A percentile compares a stretch with the other conserved stretches of the same genome.
Evolutionary conservation across 2,888 invertebrate genomes (phyloP).

Genomic region (Tenthredo scrophulariae): DNA sequence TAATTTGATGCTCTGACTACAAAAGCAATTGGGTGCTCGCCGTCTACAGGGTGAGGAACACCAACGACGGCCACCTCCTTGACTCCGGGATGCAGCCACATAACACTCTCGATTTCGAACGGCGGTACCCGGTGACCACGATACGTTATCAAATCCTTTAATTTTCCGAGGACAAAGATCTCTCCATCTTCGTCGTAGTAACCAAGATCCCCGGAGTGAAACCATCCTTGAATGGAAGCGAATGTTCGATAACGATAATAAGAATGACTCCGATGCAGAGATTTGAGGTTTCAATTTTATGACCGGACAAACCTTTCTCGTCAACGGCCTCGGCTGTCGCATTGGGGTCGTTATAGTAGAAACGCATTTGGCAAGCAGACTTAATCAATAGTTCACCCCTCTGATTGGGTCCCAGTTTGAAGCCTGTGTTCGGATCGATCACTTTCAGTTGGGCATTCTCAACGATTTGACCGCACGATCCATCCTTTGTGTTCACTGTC

Average conservation of each 20-base stretch:
- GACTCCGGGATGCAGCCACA: constrained; percentile 27
- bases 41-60: constrained; percentile 11
- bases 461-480: constrained; percentile 65
- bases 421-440: constrained; percentile 60
- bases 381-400: constrained; percentile 59
- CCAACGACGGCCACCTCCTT: constrained; percentile 7
- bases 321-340: constrained; percentile 57
- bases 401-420: constrained; percentile 65
- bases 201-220: constrained; percentile 39
- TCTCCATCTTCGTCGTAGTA: constrained; percentile 32
- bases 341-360: constrained; percentile 7
- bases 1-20: constrained; percentile 54
- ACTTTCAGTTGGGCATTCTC: constrained; percentile 52
- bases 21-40: constrained; percentile 36
- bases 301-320: constrained; percentile 42
- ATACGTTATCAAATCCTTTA: constrained; percentile 10
- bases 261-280: not conserved
- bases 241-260: not conserved
- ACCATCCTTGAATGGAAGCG: constrained; percentile 6
- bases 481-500: constrained; percentile 34
- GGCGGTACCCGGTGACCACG: not conserved
- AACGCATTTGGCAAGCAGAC: not conserved
- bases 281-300: not conserved
- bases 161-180: constrained; percentile 1
- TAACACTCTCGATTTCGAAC: not conserved